Evolutionary conservation across 2,797 vertebrate genomes (phyloP), one percentile per base, ranked within the genome.

Genomic region (Hyperoplus immaculatus): DNA sequence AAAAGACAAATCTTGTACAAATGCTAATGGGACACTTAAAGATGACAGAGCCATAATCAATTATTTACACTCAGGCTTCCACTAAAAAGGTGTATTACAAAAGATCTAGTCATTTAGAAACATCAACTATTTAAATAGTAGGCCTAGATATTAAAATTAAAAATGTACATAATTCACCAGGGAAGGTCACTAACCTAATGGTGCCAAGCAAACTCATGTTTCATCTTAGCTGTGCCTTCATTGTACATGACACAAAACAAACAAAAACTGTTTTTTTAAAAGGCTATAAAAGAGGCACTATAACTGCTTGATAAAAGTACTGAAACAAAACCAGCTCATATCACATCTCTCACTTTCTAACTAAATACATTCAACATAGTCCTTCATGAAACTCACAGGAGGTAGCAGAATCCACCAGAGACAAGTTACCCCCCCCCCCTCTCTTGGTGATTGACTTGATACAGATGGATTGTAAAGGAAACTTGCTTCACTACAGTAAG

Each of bases 121-220:
- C 29, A 29, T 29, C 29, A 29, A 29, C 29, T 29, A 29, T 29
- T 29, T 29, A 29, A 29, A 29, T 13, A 6, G 6, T 43, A 57
- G 9, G 41, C 55, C n/a, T 13, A 14, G 57, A 50, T 68, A 8
- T 36, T n/a, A 72, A 64, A 10, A 18, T 4, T 29, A 41, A 60
- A 70, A 67, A 78, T 57, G 21, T 15, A 69, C 8, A 60, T 36
- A 71, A 85, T 85, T 63, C 74, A 79, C 58, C 77, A 63, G 5
- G 5, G 10, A 5, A 49, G 14, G n/a, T 54, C 14, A 42, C 50
- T 58, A 46, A 41, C 13, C 43, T 18, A 2, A 36, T 18, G 18
- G 65, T 38, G 36, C 7, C 13, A 57, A n/a, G 13, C 47, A 72
- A 29, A 71, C 36, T 46, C 5, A 56, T 43, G n/a, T 50, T 12